phyloP scores from a whole-genome alignment of 2,888 invertebrate species.

The Hirtodrosophila confusa region DNA sequence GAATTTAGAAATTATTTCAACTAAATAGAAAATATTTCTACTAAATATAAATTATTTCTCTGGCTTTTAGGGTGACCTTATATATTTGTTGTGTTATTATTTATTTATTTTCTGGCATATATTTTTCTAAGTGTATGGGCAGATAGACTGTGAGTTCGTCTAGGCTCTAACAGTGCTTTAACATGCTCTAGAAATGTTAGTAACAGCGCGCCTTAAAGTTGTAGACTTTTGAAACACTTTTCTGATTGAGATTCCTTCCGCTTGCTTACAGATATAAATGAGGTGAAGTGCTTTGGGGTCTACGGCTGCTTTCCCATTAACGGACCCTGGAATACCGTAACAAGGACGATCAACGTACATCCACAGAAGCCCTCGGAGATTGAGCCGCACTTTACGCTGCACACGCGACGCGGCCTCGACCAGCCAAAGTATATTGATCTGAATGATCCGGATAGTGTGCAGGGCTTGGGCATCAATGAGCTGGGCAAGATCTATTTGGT shows the following conservation, averaged over 20 bases:
- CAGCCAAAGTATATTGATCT: constrained; percentile 87
- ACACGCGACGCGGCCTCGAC: constrained; percentile 85
- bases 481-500: constrained; percentile 89
- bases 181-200: too few relatives aligned
- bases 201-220: too few relatives aligned
- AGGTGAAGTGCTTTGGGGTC: constrained; percentile 89
- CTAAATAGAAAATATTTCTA: too few relatives aligned
- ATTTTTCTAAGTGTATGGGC: too few relatives aligned
- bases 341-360: constrained; percentile 91
- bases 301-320: constrained; percentile 93
- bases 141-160: too few relatives aligned
- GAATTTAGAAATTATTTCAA: too few relatives aligned
- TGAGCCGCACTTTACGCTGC: constrained; percentile 86
- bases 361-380: constrained; percentile 89
- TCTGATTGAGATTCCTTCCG: neutral
- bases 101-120: too few relatives aligned
- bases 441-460: constrained; percentile 88
- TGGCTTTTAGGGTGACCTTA: too few relatives aligned
- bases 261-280: constrained; percentile 80
- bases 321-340: constrained; percentile 91
- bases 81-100: too few relatives aligned
- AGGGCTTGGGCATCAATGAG: constrained; percentile 87
- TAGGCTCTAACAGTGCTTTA: too few relatives aligned
- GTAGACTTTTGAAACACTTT: too few relatives aligned
- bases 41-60: too few relatives aligned